phyloP scores from a whole-genome alignment of 2,797 vertebrate genomes.

The Petrocephalus sullivani region DNA sequence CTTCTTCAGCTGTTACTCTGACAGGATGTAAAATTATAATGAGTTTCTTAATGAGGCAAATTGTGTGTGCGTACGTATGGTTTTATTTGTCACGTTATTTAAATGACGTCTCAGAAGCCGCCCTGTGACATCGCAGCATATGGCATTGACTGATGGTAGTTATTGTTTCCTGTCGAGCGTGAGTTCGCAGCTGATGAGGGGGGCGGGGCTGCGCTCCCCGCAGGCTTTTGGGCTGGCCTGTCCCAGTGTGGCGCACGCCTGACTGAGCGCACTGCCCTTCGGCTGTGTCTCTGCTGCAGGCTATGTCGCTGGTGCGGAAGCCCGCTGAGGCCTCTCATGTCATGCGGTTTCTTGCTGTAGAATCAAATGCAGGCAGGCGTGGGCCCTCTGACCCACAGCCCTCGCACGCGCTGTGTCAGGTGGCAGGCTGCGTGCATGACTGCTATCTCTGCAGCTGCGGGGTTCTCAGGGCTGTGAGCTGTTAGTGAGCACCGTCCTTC shows the following conservation, averaged over 20 bases:
- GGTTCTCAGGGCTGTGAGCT: not conserved
- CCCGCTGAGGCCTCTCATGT: not conserved
- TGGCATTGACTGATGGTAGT: constrained; percentile 5
- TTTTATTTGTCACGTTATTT: constrained; percentile 11
- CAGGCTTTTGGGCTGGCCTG: not conserved
- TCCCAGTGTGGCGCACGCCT: not conserved
- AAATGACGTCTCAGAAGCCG: not conserved
- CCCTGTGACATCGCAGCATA: constrained; percentile 1
- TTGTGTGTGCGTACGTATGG: not conserved
- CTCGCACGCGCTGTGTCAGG: not conserved
- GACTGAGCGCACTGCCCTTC: not conserved
- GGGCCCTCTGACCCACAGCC: not conserved
- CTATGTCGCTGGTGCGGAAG: not conserved
- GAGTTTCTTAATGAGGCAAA: constrained; percentile 1
- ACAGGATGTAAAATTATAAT: constrained; percentile 2
- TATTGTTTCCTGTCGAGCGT: constrained; percentile 11
- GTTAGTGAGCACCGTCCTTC: not conserved
- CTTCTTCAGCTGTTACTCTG: not conserved
- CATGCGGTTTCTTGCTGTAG: not conserved
- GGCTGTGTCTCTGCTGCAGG: not conserved
- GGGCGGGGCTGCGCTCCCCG: not conserved
- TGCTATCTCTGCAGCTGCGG: no score
- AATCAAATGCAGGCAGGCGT: not conserved
- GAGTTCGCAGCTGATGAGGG: not conserved
- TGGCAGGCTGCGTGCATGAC: not conserved